phyloP scores from a whole-genome alignment of 2,888 invertebrate species.

The Oligia fasciuncula region DNA sequence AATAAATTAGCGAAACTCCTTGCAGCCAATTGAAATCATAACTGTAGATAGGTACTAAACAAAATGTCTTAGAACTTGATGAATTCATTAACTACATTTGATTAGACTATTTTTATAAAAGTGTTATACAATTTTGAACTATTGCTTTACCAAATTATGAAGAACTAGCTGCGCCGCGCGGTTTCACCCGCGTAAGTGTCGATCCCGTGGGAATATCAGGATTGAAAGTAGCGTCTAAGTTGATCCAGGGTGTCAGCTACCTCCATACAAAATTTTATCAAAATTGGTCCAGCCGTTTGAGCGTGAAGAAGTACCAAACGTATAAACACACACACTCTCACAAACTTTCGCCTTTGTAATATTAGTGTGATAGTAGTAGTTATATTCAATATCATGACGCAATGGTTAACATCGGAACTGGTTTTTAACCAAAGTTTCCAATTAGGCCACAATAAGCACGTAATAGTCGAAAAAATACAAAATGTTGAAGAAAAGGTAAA shows the following conservation, averaged over 20 bases:
- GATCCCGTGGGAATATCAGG: too few species aligned
- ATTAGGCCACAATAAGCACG: neutral
- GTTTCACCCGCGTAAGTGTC: too few species aligned
- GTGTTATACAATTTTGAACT: neutral
- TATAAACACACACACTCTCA: too few species aligned
- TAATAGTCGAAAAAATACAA: neutral
- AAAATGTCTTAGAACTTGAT: conserved; percentile 44
- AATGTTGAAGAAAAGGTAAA: conserved; percentile 8
- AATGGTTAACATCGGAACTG: neutral
- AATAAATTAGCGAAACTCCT: conserved; percentile 68
- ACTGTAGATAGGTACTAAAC: conserved; percentile 27
- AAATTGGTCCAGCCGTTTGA: too few species aligned
- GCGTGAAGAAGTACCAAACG: too few species aligned
- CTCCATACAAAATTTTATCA: too few species aligned
- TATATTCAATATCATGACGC: neutral
- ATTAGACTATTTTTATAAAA: neutral
- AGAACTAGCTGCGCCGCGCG: neutral
- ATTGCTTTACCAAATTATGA: neutral
- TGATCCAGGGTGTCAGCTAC: too few species aligned
- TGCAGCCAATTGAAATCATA: conserved; percentile 54
- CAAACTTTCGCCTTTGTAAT: too few species aligned
- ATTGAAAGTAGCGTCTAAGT: too few species aligned
- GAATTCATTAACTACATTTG: conserved; percentile 38
- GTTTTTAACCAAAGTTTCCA: conserved; percentile 2
- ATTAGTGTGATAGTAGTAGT: too few species aligned